Conservation (phyloP, 2,113 vertebrate genomes). For the Cyprinodon brontotheroides region DNA sequence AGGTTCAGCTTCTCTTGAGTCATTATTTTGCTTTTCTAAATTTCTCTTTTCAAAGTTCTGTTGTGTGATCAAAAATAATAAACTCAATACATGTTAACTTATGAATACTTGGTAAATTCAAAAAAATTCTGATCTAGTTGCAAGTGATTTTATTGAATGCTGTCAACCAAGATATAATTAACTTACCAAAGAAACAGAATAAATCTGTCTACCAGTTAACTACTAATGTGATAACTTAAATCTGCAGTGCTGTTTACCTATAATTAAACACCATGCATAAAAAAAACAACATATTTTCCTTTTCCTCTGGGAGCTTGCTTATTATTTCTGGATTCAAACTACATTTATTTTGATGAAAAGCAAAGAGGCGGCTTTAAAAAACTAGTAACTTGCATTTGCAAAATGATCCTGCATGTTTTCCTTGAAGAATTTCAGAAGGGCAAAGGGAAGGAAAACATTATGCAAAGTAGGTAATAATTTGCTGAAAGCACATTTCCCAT, state of each 20-base stretch:
- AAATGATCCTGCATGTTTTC: neutral
- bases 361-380: slow-evolving; percentile 6
- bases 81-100: neutral
- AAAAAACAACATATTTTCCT: neutral
- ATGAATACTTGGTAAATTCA: neutral
- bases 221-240: slow-evolving; percentile 9
- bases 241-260: neutral
- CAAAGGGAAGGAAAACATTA: neutral
- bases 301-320: neutral
- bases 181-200: slow-evolving; percentile 3
- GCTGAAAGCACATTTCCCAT: too few species aligned
- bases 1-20: too few species aligned
- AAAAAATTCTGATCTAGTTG: slow-evolving; percentile 3
- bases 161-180: slow-evolving; percentile 31
- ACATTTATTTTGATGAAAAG: neutral
- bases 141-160: slow-evolving; percentile 15
- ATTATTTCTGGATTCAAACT: neutral
- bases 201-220: slow-evolving; percentile 30
- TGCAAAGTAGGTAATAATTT: slow-evolving; percentile 15
- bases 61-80: neutral
- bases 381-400: neutral
- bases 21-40: too few species aligned
- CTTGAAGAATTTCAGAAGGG: slow-evolving; percentile 5
- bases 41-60: too few species aligned
- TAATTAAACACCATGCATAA: neutral